Evolutionary conservation across 2,888 invertebrate genomes (phyloP), one percentile per base, ranked within the genome.

Genomic region (Penaeus monodon): DNA sequence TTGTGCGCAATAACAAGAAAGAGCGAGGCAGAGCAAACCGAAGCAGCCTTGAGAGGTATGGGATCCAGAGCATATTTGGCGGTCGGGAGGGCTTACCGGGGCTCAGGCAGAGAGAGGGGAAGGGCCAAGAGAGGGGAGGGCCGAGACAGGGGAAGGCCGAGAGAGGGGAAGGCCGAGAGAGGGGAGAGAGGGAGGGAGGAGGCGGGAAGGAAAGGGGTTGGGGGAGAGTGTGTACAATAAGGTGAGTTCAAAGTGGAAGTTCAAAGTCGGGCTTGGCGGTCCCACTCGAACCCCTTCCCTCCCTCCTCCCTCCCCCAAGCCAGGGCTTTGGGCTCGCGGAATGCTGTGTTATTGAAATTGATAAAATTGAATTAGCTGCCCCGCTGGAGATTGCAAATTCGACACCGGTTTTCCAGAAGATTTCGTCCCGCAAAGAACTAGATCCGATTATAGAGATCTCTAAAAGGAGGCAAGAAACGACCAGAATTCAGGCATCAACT

Each of bases 341-440:
- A 77, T 57, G 77, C 17, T n/a, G 57, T 57, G 57, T 77, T 77
- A 77, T 77, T 77, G 77, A 77, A 77, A 77, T 77, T 77, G 77
- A 57, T 77, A 77, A 77, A 77, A 77, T 77, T 77, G 77, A 77
- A 77, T 77, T 77, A 77, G 77, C 77, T 29, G 57, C 57, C 77
- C 77, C 77, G 27, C 57, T 77, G 77, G 77, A 77, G 77, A 57
- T 77, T 77, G 77, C 63, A 77, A 77, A 77, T 77, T 77, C 33
- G 77, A 63, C 57, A 17, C 24, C 20, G 44, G 44, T 49, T 38
- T 38, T 57, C 27, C 77, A 77, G 77, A 77, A 57, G 77, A 77
- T 57, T 77, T 57, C 44, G n/a, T 44, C 76, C 49, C 76, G 49
- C 38, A 33, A 29, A 49, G 76, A 44, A 76, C 44, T 76, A n/a